Evolutionary conservation across 2,888 invertebrate species (phyloP), one percentile per base, ranked within the genome.

Genomic region (Ophioninae sp.): DNA sequence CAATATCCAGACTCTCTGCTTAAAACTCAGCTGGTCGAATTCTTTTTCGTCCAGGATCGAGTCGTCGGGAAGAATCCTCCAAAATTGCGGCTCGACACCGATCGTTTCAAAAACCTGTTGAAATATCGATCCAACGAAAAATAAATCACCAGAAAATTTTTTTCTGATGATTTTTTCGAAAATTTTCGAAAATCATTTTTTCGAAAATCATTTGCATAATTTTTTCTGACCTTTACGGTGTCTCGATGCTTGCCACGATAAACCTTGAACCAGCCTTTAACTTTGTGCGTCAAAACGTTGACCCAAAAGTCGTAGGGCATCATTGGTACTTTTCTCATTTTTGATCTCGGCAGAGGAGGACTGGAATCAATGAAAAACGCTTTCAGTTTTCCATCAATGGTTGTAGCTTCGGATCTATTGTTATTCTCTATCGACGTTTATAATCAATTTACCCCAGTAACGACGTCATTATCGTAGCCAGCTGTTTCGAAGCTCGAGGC

Each of bases 271-370:
- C 95, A 95, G 23, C 90, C 88, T 37, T 92, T 90, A 37, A 94
- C 90, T 86, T 93, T 94, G 76, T 92, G 90, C 37, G 91, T 88
- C 63, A 95, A 90, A 84, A 94, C 93, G 68, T 93, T 92, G 41
- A 94, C 94, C 95, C 95, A 95, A 74, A 94, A 93, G 83, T 92
- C 92, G 87, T 95, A 95, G 5, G 95, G 94, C 95, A 95, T 95
- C 44, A 94, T 90, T 41, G 94, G 94, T 84, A 93, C 91, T 87
- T 92, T 93, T 69, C 93, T 93, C 76, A 94, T 85, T 84, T 93
- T 93, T 17, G 90, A 83, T 88, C 93, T 92, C 67, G 90, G 88
- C 56, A 89, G 85, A n/a, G 87, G 87, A 22, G 93, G 92, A 78
- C 93, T 93, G 80, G 20, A 91, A 79, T 58, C 13, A 22, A 39